Percentiles rank a stretch among this genome's conserved stretches.
These are phyloP conservation scores for Pediacus dermestoides DNA, from an alignment of 2,888 invertebrate genomes.

Conservation along the genomic window DNA sequence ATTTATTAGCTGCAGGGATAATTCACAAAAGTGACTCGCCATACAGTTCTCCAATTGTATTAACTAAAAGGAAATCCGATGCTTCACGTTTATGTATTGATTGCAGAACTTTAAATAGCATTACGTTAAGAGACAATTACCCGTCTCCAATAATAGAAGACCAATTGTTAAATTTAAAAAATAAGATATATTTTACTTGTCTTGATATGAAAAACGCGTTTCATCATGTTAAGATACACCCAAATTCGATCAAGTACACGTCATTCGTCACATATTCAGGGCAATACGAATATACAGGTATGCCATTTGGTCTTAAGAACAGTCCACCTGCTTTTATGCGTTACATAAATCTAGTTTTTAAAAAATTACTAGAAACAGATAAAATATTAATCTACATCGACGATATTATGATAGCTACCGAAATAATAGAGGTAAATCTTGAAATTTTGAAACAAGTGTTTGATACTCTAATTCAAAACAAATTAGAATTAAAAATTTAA, in stretches of 20 bases:
- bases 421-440: neutral
- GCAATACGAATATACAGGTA: conserved; percentile 29
- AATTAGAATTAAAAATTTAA: neutral
- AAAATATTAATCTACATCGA: conserved; percentile 2
- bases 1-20: neutral
- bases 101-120: conserved; percentile 5
- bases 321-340: neutral
- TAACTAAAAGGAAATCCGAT: neutral
- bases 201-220: conserved; percentile 32
- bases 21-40: conserved; percentile 1
- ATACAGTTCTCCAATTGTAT: conserved; percentile 4
- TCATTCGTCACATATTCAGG: conserved; percentile 30
- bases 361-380: neutral
- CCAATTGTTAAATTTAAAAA: conserved; percentile 22
- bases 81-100: conserved; percentile 7
- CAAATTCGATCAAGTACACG: conserved; percentile 25
- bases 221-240: conserved; percentile 26
- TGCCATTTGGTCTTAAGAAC: conserved; percentile 18
- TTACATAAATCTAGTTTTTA: neutral
- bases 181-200: conserved; percentile 26
- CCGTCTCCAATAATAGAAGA: conserved; percentile 9
- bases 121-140: conserved; percentile 5
- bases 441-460: neutral
- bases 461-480: neutral
- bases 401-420: neutral